Base-by-base conservation (phyloP, 2,797 vertebrate species). In the Acanthiza pusilla region DNA sequence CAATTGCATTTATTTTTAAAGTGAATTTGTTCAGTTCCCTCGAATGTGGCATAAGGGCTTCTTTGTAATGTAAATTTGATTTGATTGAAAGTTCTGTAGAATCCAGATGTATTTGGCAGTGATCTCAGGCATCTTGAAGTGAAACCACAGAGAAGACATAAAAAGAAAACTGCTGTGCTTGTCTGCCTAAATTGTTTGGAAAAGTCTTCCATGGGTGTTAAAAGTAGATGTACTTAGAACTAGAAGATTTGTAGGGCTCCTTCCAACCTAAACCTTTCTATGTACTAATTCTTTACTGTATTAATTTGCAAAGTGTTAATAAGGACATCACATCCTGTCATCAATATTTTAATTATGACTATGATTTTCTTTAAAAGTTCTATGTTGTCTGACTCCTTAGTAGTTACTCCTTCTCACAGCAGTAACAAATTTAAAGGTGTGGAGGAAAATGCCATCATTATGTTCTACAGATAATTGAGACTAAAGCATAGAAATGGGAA, bases 1-100 rank as follows among this genome's bases (percentile, higher is more conserved):
- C 83, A 87, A 40, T 96, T 94, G 17, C 75, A 85, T 95, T 95
- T 96, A 91, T 89, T 97, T 97, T 97, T 81, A 74, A 94, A 95
- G 71, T 70, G 74, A 92, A 63, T 97, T 90, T 95, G 51, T 92
- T 94, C 83, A 72, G 51, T 95, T 92, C 66, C 48, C 77, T 66
- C 45, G 84, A 91, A 87, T 88, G 47, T 73, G 88, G 58, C 53
- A 91, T 21, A 92, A 96, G 96, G 66, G 34, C 85, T 75, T 76
- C 89, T 97, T 97, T 97, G 77, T 96, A 94, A 97, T 96, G 97
- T 89, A 97, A 96, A 97, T 97, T 71, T 91, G 55, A 88, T 91
- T 88, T 85, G 88, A 95, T 79, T 96, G 92, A 85, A 95, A 62
- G 47, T 87, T 94, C 40, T 80, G 36, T 85, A 77, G 87, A 94